phyloP scores from a whole-genome alignment of 1,140 invertebrate species.

The Liolophura sinensis region DNA sequence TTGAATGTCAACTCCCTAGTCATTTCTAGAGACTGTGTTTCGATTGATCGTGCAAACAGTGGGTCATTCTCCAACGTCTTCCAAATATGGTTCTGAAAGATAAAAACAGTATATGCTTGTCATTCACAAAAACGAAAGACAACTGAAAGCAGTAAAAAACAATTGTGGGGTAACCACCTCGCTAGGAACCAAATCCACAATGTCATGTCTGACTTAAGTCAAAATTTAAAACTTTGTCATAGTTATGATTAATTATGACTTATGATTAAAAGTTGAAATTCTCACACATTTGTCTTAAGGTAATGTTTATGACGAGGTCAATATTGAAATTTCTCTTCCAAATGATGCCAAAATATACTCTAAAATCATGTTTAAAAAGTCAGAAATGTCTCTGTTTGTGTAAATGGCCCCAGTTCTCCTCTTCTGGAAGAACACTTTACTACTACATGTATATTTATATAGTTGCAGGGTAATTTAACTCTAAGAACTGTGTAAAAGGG shows the following conservation, averaged over 20 bases:
- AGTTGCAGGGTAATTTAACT: too few species aligned
- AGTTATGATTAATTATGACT: not conserved
- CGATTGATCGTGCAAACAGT: constrained; percentile 67
- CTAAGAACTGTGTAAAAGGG: too few species aligned
- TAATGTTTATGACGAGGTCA: too few species aligned
- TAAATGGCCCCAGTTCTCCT: too few species aligned
- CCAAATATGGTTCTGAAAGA: constrained; percentile 78
- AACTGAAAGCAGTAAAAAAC: not conserved
- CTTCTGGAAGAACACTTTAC: too few species aligned
- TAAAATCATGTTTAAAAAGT: too few species aligned
- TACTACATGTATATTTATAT: too few species aligned
- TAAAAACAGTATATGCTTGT: constrained; percentile 16
- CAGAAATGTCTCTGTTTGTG: too few species aligned
- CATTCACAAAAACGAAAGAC: not conserved
- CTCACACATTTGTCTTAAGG: too few species aligned
- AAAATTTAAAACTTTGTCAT: not conserved
- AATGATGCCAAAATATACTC: too few species aligned
- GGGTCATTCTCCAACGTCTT: constrained; percentile 79
- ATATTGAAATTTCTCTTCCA: too few species aligned
- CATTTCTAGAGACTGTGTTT: constrained; percentile 72
- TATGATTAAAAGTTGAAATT: not conserved
- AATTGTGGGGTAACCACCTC: not conserved
- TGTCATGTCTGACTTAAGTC: not conserved
- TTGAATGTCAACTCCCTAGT: constrained; percentile 66
- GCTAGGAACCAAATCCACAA: not conserved